These are phyloP conservation scores for Aleiodes alternator DNA, from an alignment of 2,888 invertebrate genomes.

Conservation along the genomic window DNA sequence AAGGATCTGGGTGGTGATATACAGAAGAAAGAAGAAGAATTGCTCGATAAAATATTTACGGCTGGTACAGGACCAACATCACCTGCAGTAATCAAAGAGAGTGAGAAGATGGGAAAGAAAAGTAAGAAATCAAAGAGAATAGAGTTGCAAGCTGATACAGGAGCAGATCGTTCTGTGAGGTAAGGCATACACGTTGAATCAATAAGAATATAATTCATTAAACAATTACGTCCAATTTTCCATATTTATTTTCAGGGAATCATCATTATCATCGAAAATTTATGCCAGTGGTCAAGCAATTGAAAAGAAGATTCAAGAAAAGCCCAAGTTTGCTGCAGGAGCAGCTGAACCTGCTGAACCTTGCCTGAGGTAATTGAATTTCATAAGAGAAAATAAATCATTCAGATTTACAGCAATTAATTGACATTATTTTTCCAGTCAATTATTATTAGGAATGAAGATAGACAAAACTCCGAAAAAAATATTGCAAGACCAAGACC, in stretches of 20 bases:
- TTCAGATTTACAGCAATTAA: not conserved
- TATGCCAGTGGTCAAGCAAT: too few relatives aligned
- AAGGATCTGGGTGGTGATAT: slow-evolving; percentile 81
- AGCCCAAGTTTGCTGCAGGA: not conserved
- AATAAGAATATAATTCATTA: not conserved
- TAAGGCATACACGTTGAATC: not conserved
- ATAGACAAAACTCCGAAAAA: slow-evolving; percentile 79
- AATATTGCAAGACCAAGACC: slow-evolving; percentile 73
- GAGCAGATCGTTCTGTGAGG: not conserved
- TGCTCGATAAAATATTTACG: slow-evolving; percentile 83
- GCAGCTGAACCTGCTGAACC: not conserved
- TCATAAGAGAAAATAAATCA: not conserved
- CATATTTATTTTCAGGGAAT: too few relatives aligned
- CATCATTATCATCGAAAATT: too few relatives aligned
- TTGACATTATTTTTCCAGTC: slow-evolving; percentile 76
- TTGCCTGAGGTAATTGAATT: slow-evolving; percentile 9
- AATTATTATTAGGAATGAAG: slow-evolving; percentile 86
- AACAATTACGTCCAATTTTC: too few relatives aligned
- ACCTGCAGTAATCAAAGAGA: not conserved
- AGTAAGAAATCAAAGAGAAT: slow-evolving; percentile 27
- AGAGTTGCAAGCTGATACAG: slow-evolving; percentile 41
- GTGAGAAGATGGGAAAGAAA: not conserved
- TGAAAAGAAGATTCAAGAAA: not conserved
- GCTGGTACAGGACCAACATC: slow-evolving; percentile 47
- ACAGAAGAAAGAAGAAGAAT: slow-evolving; percentile 84